Conservation (phyloP, 2,888 invertebrate genomes). For the Andrena minutula region DNA sequence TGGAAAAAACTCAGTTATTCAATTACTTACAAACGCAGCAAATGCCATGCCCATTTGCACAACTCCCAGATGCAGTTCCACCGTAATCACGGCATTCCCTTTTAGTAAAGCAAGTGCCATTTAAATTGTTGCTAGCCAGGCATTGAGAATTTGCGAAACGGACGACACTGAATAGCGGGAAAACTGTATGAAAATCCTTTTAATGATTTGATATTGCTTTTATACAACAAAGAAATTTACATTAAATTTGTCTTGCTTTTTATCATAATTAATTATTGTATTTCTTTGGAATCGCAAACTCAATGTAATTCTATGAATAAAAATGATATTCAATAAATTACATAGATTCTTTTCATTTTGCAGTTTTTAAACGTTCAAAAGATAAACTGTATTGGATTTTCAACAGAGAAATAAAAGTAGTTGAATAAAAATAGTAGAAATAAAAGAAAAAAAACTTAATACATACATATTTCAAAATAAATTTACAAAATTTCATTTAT, state of each 20-base stretch:
- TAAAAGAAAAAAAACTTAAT: too few species aligned
- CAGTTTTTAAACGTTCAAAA: too few species aligned
- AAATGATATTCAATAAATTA: neutral
- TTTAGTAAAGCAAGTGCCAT: constrained; percentile 92
- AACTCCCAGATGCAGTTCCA: constrained; percentile 90
- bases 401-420: neutral
- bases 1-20: neutral
- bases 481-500: too few species aligned
- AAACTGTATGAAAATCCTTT: constrained; percentile 84
- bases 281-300: neutral
- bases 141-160: constrained; percentile 91
- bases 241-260: neutral
- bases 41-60: constrained; percentile 91
- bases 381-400: too few species aligned
- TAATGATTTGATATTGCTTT: constrained; percentile 8
- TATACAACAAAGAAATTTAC: constrained; percentile 3
- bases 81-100: constrained; percentile 90
- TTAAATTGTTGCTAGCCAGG: constrained; percentile 88
- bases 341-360: too few species aligned
- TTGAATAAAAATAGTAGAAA: too few species aligned
- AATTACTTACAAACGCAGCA: constrained; percentile 92
- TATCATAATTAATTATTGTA: neutral
- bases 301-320: neutral
- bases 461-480: neutral
- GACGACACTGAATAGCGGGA: constrained; percentile 91